Base-by-base conservation (phyloP, 2,113 vertebrate species). In the Nymphicus hollandicus region DNA sequence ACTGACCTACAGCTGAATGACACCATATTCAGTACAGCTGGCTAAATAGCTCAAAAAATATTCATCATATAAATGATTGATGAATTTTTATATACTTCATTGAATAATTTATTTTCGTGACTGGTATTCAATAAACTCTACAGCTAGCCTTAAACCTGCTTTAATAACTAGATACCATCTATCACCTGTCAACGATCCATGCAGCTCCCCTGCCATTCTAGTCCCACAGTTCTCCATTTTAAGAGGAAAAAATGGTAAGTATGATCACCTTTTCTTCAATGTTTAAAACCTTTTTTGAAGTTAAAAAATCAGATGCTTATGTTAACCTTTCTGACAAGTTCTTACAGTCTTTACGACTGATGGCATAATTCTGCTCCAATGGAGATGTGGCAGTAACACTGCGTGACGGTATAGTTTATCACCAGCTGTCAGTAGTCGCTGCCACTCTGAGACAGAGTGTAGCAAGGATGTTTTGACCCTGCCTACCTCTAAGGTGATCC, bases 71-170 rank as follows among this genome's bases (percentile, higher is more conserved):
- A 52, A 85, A 91, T 47, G 70, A 88, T 72, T 55, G 70, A 95
- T 89, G 20, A 65, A 23, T 82, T 89, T 96, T 84, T 87, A 44
- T 81, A 47, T 80, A 72, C 23, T 72, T 88, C 33, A 56, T 10
- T 95, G 85, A 95, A 89, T 94, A 85, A 95, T 85, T 84, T 85
- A 87, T 95, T 93, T 88, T 81, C 25, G 15, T 44, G 76, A 73
- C 61, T 69, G 33, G 10, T 88, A 65, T 87, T 94, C 71, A 88
- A 80, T 93, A 86, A 83, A 63, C 68, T 88, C 52, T 82, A 44
- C 43, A 85, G 56, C 63, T 72, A 85, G 65, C 43, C 52, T 91
- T 82, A 85, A 82, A 81, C 24, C 24, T 64, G 28, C 71, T 41
- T 5, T 43, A 58, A 81, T 80, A 91, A 88, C 56, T 82, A 56